Evolutionary conservation across 35 echinoderm and acorn worm species (phyloP), one percentile per base, ranked within the genome.

Genomic region (Apostichopus californicus): DNA sequence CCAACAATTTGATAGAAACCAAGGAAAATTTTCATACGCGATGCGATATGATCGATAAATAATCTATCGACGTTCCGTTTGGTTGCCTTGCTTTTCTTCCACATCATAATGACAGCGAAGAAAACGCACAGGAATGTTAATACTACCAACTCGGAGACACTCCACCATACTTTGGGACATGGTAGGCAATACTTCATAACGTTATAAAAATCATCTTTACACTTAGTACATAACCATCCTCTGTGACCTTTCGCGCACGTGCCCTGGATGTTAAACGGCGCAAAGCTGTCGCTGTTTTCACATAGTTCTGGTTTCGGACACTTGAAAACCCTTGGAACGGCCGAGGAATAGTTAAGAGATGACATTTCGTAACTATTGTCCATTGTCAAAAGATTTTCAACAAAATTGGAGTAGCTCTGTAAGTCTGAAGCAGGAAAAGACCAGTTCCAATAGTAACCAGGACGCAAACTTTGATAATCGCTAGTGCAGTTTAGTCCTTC

Each of bases 1-100:
- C 93, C 93, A 54, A 81, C 61, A 22, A 94, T 78, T 83, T 94
- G 93, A 75, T 90, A 94, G 59, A 91, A 94, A 9, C 93, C 88
- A 15, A 94, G 61, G 6, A 91, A 54, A 75, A 94, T 94, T 78
- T 94, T 94, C 1, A 83, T 81, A 54, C 88, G 21, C 20, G 93
- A 10, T 66, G 68, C 22, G 91, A 18, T 46, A 10, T 56, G 20
- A 22, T 87, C 83, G 4, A 93, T 18, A 14, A 78, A 23, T 13
- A 61, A 73, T 77, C 83, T 80, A 14, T 7, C 8, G 8, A 46
- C 58, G 28, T 34, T 34, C 8, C 24, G n/a, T 28, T 28, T 59
- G 55, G 46, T 46, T 55, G 56, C 5, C 21, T 73, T 28, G 6
- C 54, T 93, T 17, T 57, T 5, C 52, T 77, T 56, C 92, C 92